Conservation (phyloP, 2,113 vertebrate genomes). For the Macquaria ambigua region DNA sequence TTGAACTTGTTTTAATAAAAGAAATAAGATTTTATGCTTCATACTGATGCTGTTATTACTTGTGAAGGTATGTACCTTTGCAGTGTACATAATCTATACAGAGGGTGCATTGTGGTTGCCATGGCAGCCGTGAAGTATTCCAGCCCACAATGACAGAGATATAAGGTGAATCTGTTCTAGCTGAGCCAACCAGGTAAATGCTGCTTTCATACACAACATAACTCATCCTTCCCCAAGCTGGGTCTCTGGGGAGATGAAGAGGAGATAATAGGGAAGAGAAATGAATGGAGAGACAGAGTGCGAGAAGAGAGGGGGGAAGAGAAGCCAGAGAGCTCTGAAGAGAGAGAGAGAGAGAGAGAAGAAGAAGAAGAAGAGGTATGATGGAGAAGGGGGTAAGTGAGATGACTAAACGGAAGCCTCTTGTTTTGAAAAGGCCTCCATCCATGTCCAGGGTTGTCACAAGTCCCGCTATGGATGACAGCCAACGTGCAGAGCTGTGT, state of each 20-base stretch:
- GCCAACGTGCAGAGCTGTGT: constrained; percentile 62
- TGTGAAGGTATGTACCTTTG: neutral
- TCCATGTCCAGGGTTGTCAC: constrained; percentile 59
- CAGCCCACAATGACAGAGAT: constrained; percentile 62
- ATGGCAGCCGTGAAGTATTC: constrained; percentile 47
- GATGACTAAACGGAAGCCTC: constrained; percentile 50
- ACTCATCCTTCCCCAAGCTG: constrained; percentile 64
- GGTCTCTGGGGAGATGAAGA: constrained; percentile 60
- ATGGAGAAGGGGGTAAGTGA: constrained; percentile 40
- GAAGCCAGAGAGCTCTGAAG: neutral
- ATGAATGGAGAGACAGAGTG: constrained; percentile 52
- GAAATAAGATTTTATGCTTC: neutral
- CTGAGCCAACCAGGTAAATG: constrained; percentile 74
- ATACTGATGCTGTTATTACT: neutral
- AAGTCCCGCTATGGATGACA: constrained; percentile 43
- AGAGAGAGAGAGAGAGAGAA: neutral
- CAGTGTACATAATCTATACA: constrained; percentile 19
- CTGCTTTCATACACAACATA: constrained; percentile 75
- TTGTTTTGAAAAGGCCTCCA: constrained; percentile 67
- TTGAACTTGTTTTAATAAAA: neutral
- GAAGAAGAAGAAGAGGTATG: constrained; percentile 12
- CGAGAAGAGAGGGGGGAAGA: neutral
- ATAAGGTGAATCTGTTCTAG: constrained; percentile 61
- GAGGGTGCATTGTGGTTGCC: constrained; percentile 41
- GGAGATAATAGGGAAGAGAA: constrained; percentile 68